Evolutionary conservation across 2,888 invertebrate genomes (phyloP), one percentile per base, ranked within the genome.

Genomic region (Eumerus sabulonum): DNA sequence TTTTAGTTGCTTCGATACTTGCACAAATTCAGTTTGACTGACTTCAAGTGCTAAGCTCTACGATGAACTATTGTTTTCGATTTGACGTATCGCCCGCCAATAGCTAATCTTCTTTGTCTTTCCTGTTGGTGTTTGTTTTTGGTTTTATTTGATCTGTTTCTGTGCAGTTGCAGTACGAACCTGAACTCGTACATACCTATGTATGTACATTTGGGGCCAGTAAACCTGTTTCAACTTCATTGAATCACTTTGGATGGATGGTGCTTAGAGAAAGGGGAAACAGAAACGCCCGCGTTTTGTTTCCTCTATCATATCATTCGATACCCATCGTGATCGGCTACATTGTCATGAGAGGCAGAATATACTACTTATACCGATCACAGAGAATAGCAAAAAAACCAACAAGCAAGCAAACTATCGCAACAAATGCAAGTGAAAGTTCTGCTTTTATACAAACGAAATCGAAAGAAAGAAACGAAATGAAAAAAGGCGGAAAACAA

Each of bases 401-500:
- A 71, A 76, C 48, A 66, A 27, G 51, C 13, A 53, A 53, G 27
- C 45, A 50, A 17, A 57, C 36, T 42, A 70, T 54, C 44, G 51
- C 35, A 64, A 51, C 54, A 56, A 70, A 64, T 76, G 76, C 71
- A 81, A 81, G 81, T 81, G 81, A 81, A 81, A 81, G 81, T 81
- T 81, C 70, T 71, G 53, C 64, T 59, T 64, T 62, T 62, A 50
- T 35, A 76, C 60, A 64, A 27, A 27, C 27, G 27, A 27, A 27
- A 2, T 27, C 3, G 27, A 27, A 27, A 27, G 27, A 27, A 27
- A n/a, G n/a, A 27, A 2, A 4, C 3, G 27, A 27, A 27, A 27
- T 2, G 7, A 27, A 27, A 64, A 74, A 71, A 79, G 68, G 79
- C 74, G 74, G 79, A 74, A 79, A 79, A 68, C 79, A 70, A 74